These are phyloP conservation scores for Drosophila albomicans DNA, from an alignment of 1,140 invertebrate genomes.

Conservation along the genomic window DNA sequence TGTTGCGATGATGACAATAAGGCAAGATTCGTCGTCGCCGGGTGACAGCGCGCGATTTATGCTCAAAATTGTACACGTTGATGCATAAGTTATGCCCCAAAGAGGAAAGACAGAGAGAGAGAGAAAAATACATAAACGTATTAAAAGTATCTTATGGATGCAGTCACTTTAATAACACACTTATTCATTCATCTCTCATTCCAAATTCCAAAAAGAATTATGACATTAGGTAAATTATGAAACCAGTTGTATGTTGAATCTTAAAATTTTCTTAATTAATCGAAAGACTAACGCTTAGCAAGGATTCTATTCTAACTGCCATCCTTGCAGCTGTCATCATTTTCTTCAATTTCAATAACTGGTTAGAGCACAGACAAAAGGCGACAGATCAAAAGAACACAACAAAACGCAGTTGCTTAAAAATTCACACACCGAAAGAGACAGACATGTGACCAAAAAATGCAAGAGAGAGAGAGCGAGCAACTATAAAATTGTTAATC, in stretches of 20 bases:
- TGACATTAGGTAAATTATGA: conserved; percentile 38
- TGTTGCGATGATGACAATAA: conserved; percentile 62
- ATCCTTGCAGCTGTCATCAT: conserved; percentile 78
- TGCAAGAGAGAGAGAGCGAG: conserved; percentile 14
- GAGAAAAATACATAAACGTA: neutral
- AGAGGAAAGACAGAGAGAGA: neutral
- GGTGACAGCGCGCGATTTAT: conserved; percentile 78
- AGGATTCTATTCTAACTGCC: conserved; percentile 14
- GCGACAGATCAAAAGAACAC: conserved; percentile 40
- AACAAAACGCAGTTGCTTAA: conserved; percentile 66
- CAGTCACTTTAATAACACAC: conserved; percentile 21
- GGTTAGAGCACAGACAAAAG: conserved; percentile 51
- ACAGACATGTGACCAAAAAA: conserved; percentile 18
- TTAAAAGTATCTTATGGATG: conserved; percentile 60
- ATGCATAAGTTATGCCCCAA: conserved; percentile 73
- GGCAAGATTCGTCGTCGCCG: conserved; percentile 42
- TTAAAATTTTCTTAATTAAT: neutral
- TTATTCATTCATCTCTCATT: conserved; percentile 18
- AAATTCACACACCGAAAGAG: conserved; percentile 27
- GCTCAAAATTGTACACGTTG: conserved; percentile 78
- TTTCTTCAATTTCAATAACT: conserved; percentile 79
- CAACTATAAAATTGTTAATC: conserved; percentile 79
- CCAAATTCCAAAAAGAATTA: conserved; percentile 13
- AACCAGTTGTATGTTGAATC: conserved; percentile 10
- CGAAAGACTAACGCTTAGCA: neutral